Evolutionary conservation across 2,113 vertebrate species (phyloP).

Genomic region (Poeciliopsis prolifica): DNA sequence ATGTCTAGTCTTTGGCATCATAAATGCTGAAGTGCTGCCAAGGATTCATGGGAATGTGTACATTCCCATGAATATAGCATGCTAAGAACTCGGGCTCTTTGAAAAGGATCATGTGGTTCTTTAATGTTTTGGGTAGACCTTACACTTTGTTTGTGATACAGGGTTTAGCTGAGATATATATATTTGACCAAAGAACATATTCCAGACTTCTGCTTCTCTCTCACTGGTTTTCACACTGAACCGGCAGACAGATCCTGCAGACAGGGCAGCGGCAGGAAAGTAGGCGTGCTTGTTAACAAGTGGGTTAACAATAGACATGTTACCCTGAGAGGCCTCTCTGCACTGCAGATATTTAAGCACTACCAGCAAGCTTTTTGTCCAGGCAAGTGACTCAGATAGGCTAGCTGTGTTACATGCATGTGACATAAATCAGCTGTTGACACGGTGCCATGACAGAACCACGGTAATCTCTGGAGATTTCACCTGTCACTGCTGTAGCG

Average conservation of each 20-base stretch:
- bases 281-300: not conserved
- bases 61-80: constrained; percentile 19
- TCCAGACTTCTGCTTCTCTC: not conserved
- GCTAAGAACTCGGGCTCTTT: constrained; percentile 63
- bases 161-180: constrained; percentile 10
- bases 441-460: not conserved
- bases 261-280: not conserved
- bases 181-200: not conserved
- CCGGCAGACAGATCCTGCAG: not conserved
- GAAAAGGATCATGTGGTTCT: constrained; percentile 44
- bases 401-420: not conserved
- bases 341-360: not conserved
- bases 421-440: not conserved
- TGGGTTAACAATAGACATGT: not conserved
- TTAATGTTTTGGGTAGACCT: constrained; percentile 45
- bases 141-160: constrained; percentile 47
- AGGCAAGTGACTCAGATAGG: not conserved
- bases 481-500: not conserved
- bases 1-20: not conserved
- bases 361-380: not conserved
- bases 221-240: not conserved
- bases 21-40: not conserved
- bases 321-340: not conserved
- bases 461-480: not conserved
- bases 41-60: not conserved